Evolutionary conservation across 2,888 invertebrate genomes (phyloP).

Genomic region (Zele albiditarsus): DNA sequence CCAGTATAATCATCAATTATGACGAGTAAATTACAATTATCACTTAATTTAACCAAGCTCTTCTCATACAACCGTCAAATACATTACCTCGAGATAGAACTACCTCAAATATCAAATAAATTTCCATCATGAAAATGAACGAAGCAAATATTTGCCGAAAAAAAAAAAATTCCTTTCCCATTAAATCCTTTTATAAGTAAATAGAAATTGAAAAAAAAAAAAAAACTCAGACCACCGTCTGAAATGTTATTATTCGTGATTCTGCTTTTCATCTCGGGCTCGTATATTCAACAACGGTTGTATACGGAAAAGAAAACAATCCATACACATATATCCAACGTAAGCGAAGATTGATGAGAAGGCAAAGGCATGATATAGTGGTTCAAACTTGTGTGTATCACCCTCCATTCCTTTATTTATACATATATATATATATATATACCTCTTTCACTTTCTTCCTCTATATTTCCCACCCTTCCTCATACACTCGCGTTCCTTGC

Average conservation of each 20-base stretch:
- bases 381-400: background rate
- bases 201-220: background rate
- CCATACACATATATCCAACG: background rate
- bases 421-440: background rate
- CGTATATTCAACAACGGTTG: background rate
- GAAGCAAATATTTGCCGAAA: no score
- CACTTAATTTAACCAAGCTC: no score
- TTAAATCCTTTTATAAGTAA: background rate
- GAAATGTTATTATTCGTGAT: conserved; percentile 12
- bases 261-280: background rate
- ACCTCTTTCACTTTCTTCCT: background rate
- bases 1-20: no score
- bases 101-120: no score
- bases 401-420: background rate
- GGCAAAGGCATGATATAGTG: background rate
- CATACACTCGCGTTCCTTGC: no score
- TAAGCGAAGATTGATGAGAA: conserved; percentile 15
- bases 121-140: no score
- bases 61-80: no score
- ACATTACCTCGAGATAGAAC: no score
- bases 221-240: background rate
- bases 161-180: no score
- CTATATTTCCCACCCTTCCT: background rate
- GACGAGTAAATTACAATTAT: no score
- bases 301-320: background rate